Evolutionary conservation across 1,140 invertebrate genomes (phyloP).

Genomic region (Akabosia matsudoensis): DNA sequence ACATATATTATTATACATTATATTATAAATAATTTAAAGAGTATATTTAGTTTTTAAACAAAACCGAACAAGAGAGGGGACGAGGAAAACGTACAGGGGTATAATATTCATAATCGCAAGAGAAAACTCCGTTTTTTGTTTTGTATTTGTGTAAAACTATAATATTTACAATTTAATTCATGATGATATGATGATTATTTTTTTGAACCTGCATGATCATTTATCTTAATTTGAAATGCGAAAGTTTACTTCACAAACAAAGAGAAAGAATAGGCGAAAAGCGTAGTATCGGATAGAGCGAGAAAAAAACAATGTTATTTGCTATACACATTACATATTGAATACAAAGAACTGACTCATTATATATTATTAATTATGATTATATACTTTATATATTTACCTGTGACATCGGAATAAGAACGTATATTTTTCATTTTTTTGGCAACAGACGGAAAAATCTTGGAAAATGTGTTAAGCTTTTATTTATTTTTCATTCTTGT

Average conservation of each 20-base stretch:
- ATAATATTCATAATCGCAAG: neutral
- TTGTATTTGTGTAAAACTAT: neutral
- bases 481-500: neutral
- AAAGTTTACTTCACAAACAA: neutral
- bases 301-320: constrained; percentile 13
- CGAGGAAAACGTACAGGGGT: neutral
- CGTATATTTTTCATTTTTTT: constrained; percentile 25
- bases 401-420: constrained; percentile 23
- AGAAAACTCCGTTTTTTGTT: neutral
- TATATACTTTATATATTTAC: constrained; percentile 20
- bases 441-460: constrained; percentile 13
- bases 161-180: neutral
- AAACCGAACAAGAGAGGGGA: neutral
- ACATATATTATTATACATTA: neutral
- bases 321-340: neutral
- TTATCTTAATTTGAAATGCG: neutral
- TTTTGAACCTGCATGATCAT: constrained; percentile 17
- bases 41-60: neutral
- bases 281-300: too few relatives aligned
- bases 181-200: constrained; percentile 7
- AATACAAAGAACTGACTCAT: constrained; percentile 22
- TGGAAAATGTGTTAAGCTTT: too few relatives aligned
- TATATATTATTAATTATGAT: constrained; percentile 1
- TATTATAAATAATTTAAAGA: neutral
- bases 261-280: neutral